phyloP scores from a whole-genome alignment of 2,797 vertebrate genomes.

The Cossypha caffra region DNA sequence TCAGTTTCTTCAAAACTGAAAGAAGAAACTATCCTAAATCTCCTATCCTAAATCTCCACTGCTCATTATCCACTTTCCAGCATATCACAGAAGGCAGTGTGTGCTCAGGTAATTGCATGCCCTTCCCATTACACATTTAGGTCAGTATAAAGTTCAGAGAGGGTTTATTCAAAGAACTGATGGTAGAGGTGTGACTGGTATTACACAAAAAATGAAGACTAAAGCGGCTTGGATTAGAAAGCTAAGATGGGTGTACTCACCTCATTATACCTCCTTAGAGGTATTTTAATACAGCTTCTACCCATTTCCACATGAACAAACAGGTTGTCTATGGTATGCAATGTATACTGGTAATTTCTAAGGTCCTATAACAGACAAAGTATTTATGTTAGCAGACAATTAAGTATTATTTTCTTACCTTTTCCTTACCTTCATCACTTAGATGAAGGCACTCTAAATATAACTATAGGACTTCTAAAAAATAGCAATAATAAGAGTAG shows the following conservation, averaged over 20 bases:
- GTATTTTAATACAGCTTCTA: slow-evolving; percentile 93
- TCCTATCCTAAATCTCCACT: background rate
- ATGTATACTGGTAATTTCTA: slow-evolving; percentile 93
- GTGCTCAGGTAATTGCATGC: background rate
- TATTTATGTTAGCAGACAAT: background rate
- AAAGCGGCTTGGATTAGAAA: background rate
- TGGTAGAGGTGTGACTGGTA: background rate
- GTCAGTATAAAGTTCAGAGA: background rate
- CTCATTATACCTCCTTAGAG: slow-evolving; percentile 85
- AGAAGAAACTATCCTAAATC: background rate
- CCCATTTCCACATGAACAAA: slow-evolving; percentile 96
- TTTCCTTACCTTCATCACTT: background rate
- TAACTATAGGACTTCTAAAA: background rate
- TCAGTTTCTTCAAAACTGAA: background rate
- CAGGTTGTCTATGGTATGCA: slow-evolving; percentile 87
- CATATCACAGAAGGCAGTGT: background rate
- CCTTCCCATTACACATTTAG: background rate
- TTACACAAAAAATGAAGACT: background rate
- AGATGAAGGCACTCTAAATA: background rate
- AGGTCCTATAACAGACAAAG: slow-evolving; percentile 83
- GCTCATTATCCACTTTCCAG: background rate
- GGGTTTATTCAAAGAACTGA: background rate
- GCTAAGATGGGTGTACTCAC: slow-evolving; percentile 71
- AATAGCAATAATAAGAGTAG: background rate
- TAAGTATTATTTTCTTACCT: background rate